Evolutionary conservation across 2,888 invertebrate genomes (phyloP), one percentile per base, ranked within the genome.

Genomic region (Myathropa florea): DNA sequence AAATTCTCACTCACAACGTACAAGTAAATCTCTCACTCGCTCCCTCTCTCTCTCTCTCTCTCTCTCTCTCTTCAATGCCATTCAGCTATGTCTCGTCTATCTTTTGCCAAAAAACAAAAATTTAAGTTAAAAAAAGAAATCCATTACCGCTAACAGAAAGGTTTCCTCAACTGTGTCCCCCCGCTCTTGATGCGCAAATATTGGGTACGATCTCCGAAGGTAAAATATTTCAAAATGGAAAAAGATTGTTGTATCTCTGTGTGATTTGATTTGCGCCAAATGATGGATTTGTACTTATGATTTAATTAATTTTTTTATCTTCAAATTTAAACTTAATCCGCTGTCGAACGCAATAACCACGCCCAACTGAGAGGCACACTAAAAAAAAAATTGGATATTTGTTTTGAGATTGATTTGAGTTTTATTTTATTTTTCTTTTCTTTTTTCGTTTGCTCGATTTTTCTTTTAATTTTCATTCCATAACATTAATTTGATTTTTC

Each of bases 191-290:
- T 80, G 83, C 71, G 61, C 75, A 90, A 89, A 89, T 3, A 23
- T 90, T 92, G 92, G 92, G 93, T 92, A 92, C 92, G 92, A 92
- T 92, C 93, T 92, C 89, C 89, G 90, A 92, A 93, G 93, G 93
- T 92, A 92, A 92, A 89, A 90, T 77, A 77, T 60, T 59, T 65
- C 63, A 65, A 72, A n/a, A 61, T 46, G 33, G 26, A 70, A 83
- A 65, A 83, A 71, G 60, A 53, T 28, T 78, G 64, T 81, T 85
- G 81, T 67, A 70, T 59, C 63, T 85, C 73, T 82, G 85, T 85
- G 85, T 85, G 85, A 68, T 83, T 82, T 85, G 73, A 68, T 81
- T 81, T 81, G 77, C 84, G 81, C 81, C 81, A 63, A 76, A 57
- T 64, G 24, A 71, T 71, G 30, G 30, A 33, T 53, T 72, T 72